These are phyloP conservation scores for Acleris cristana DNA, from an alignment of 2,888 invertebrate genomes.

Conservation along the genomic window DNA sequence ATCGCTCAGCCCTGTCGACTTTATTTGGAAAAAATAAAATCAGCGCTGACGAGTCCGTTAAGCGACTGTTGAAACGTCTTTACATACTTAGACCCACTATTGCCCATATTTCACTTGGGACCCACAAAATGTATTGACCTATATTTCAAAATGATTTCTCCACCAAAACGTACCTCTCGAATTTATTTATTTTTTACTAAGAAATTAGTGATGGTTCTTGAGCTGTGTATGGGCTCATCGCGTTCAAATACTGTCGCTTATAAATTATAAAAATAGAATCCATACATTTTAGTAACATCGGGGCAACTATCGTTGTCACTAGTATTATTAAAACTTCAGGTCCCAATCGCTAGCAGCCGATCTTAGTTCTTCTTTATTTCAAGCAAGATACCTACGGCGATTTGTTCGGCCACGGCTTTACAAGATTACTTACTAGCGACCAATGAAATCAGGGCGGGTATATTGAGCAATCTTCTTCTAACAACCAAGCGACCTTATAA, in stretches of 20 bases:
- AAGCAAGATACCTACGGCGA: conserved; percentile 13
- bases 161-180: conserved; percentile 32
- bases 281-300: conserved; percentile 29
- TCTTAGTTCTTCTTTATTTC: conserved; percentile 40
- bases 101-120: conserved; percentile 36
- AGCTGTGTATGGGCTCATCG: conserved; percentile 38
- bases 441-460: neutral
- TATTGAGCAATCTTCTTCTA: conserved; percentile 1
- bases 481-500: conserved; percentile 23
- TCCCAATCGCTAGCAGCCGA: conserved; percentile 29
- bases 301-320: conserved; percentile 34
- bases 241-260: conserved; percentile 41
- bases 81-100: conserved; percentile 22
- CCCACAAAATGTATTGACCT: conserved; percentile 16
- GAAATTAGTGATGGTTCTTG: conserved; percentile 44
- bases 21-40: neutral
- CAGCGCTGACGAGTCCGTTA: neutral
- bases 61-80: conserved; percentile 9
- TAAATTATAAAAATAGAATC: conserved; percentile 42
- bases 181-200: conserved; percentile 43
- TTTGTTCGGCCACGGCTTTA: conserved; percentile 39
- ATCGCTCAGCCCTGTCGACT: neutral
- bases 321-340: conserved; percentile 42
- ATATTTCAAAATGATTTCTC: conserved; percentile 21
- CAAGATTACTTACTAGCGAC: neutral